phyloP scores from a whole-genome alignment of 2,888 invertebrate genomes.

The Mesochorus sp. region DNA sequence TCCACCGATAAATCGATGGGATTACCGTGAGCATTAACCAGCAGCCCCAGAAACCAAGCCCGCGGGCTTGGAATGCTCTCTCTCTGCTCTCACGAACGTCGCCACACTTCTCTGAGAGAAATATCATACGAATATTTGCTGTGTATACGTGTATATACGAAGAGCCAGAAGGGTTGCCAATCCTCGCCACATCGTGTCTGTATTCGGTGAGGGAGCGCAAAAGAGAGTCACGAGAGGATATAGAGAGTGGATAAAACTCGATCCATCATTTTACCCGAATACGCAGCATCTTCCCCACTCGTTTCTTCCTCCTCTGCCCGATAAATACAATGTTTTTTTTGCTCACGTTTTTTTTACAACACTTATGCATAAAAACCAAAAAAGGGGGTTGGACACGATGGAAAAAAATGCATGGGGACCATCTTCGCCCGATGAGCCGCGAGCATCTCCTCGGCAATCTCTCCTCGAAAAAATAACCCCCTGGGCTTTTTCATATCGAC shows the following conservation, averaged over 20 bases:
- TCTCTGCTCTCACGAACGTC: constrained; percentile 20
- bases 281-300: constrained; percentile 6
- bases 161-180: constrained; percentile 16
- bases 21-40: constrained; percentile 69
- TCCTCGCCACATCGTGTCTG: constrained; percentile 50
- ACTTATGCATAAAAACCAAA: too few species aligned
- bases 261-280: constrained; percentile 41
- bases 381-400: too few species aligned
- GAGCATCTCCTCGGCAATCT: constrained; percentile 26
- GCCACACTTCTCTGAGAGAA: constrained; percentile 30
- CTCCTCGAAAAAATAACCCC: constrained; percentile 58
- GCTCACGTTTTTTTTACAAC: constrained; percentile 12
- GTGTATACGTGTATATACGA: neutral
- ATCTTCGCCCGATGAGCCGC: too few species aligned
- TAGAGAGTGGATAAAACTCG: constrained; percentile 36
- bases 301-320: constrained; percentile 10
- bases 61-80: constrained; percentile 16
- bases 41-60: constrained; percentile 45
- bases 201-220: constrained; percentile 32
- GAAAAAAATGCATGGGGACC: too few species aligned
- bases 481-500: constrained; percentile 65
- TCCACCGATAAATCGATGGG: constrained; percentile 71
- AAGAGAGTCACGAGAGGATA: neutral
- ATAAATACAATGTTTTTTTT: constrained; percentile 24
- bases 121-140: neutral